Evolutionary conservation across 2,888 invertebrate species (phyloP), one percentile per base, ranked within the genome.

Genomic region (Trichogramma dendrolimi): DNA sequence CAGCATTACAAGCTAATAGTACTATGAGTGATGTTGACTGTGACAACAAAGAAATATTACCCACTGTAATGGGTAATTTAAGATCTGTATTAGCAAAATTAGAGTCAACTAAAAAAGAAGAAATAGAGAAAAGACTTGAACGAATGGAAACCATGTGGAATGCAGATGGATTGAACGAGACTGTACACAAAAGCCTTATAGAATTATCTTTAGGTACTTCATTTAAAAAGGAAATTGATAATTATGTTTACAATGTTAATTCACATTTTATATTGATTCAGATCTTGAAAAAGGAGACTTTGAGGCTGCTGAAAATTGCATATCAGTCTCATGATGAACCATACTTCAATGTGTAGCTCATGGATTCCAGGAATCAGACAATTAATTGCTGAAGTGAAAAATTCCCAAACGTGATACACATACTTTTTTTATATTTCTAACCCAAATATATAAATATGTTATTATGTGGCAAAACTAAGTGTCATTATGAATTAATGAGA

Each of bases 291-390:
- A 80, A 57, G 80, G 82, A 50, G 75, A 82, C 52, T 80, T 81
- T 3, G 79, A 75, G 10, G 78, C 75, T 73, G 86, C 86, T 40
- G 84, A 86, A 81, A 83, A 61, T 80, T 86, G 55, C 86, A 86
- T 68, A 77, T 83, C 70, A 79, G 81, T 0, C 73, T 87, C 14
- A 85, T 86, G 84, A 83, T 85, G 67, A 83, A 85, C 64, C 80
- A 86, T 78, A 82, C 84, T 0, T 80, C 82, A 63, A 72, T 80
- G 6, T 86, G 86, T 1, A 82, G 83, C 54, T 79, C 80, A 1
- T 87, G 86, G 86, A 86, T 87, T 82, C 82, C 85, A 0, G 85
- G 84, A 49, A 80, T 87, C 41, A 83, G 86, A 69, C 84, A 85
- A 63, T 77, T 87, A 1, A 83, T 87, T 62, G 81, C 75, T 59